These are phyloP conservation scores for Platichthys stellatus DNA, from an alignment of 2,113 vertebrate genomes.

Conservation along the genomic window DNA sequence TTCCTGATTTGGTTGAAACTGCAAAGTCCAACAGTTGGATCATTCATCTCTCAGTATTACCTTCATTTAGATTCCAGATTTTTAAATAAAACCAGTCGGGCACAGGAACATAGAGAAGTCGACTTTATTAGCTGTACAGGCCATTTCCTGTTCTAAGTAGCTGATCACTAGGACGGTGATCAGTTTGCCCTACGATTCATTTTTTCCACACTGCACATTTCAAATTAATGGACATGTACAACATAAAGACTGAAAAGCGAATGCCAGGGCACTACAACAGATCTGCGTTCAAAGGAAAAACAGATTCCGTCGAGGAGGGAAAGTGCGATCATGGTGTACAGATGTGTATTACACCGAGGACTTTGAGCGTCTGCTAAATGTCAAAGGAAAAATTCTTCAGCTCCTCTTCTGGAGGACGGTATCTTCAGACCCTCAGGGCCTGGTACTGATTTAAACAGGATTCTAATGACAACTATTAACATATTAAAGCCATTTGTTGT, in stretches of 20 bases:
- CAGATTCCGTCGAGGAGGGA: background rate
- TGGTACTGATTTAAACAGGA: conserved; percentile 3
- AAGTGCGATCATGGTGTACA: background rate
- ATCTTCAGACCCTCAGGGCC: background rate
- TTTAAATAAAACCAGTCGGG: conserved; percentile 32
- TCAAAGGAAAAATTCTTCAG: background rate
- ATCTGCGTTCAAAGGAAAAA: conserved; percentile 17
- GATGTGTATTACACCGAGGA: conserved; percentile 12
- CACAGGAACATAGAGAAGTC: conserved; percentile 25
- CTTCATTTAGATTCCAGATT: conserved; percentile 43
- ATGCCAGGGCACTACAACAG: background rate
- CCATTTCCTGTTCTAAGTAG: conserved; percentile 23
- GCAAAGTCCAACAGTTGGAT: conserved; percentile 27
- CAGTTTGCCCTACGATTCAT: background rate
- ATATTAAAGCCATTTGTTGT: conserved; percentile 11
- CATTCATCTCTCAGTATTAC: conserved; percentile 22
- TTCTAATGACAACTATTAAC: background rate
- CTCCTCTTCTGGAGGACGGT: background rate
- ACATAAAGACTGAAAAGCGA: conserved; percentile 6
- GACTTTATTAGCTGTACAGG: background rate
- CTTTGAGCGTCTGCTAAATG: conserved; percentile 19
- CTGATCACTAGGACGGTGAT: background rate
- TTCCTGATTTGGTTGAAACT: conserved; percentile 17
- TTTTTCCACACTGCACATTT: conserved; percentile 13
- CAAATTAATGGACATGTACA: conserved; percentile 5